Base-by-base conservation (phyloP, 1,140 invertebrate species). In the Diachasmimorpha longicaudata region DNA sequence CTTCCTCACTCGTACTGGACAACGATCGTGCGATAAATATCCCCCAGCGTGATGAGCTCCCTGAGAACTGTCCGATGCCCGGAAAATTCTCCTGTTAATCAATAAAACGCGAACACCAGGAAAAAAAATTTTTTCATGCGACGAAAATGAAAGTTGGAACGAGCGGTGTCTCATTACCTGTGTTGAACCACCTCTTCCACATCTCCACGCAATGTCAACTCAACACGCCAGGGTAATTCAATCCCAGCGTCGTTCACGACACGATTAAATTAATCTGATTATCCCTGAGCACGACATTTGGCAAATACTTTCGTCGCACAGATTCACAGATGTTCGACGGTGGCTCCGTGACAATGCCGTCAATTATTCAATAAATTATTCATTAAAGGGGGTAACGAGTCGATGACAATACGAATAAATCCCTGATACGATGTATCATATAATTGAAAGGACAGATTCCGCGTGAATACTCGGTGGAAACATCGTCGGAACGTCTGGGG, bases 131-230 rank as follows among this genome's bases (percentile, higher is more conserved):
- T 16, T 55, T 19, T 55, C 5, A 55, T 55, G 48, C 14, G n/a
- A 55, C 31, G 23, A 6, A 5, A 63, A 63, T 11, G 8, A 63
- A 63, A 63, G 23, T 63, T 63, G 19, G 21, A 63, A 25, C 19
- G 19, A 31, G 58, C 31, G 11, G 58, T 63, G 11, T 23, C 58
- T 63, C 23, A 23, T 10, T 78, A 79, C 78, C 73, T 79, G 76
- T 14, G 31, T 73, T 19, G 42, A 73, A 75, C 72, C 77, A 80
- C 71, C 70, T 80, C 11, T 52, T 77, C 77, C 79, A 80, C 79
- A 78, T 79, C 66, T 80, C 76, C 77, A 63, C 19, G 52, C 37
- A 42, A 58, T 19, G 46, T 55, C 46, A 36, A 72, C 21, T 52
- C 70, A 31, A 36, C 31, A 55, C 58, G 58, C 1, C 58, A 63